These are phyloP conservation scores for Zaprionus ornatus DNA, from an alignment of 1,140 invertebrate species.

Conservation along the genomic window DNA sequence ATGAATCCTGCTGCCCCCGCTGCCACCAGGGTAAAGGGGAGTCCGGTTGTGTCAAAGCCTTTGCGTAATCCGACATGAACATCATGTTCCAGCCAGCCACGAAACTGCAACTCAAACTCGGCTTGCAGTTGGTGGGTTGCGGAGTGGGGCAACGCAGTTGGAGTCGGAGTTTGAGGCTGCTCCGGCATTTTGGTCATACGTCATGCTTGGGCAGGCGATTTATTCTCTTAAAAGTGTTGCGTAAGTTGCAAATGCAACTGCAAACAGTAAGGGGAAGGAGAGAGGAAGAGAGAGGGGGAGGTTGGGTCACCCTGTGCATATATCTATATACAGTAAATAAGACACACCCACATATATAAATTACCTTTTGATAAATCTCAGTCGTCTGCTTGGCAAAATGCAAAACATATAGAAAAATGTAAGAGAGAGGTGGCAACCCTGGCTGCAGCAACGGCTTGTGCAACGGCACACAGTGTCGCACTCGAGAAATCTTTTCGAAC, in stretches of 20 bases:
- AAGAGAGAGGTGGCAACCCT: conserved; percentile 13
- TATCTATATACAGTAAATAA: conserved; percentile 70
- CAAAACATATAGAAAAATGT: conserved; percentile 74
- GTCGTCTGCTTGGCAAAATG: conserved; percentile 37
- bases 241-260: conserved; percentile 60
- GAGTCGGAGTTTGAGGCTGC: not conserved
- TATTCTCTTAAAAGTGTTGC: conserved; percentile 81
- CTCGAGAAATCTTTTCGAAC: conserved; percentile 83
- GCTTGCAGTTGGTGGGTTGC: not conserved
- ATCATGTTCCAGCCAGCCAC: conserved; percentile 4
- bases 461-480: conserved; percentile 49
- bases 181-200: conserved; percentile 41
- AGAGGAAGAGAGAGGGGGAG: not conserved
- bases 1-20: not conserved
- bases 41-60: not conserved
- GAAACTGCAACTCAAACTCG: not conserved
- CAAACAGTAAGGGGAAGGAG: conserved; percentile 35
- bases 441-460: conserved; percentile 23
- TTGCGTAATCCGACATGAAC: conserved; percentile 3
- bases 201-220: conserved; percentile 79
- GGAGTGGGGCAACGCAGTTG: not conserved
- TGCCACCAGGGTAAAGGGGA: not conserved
- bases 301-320: conserved; percentile 7
- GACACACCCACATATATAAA: conserved; percentile 76
- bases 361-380: conserved; percentile 83